phyloP scores from a whole-genome alignment of 2,888 invertebrate genomes.

The Copidosoma aretas region DNA sequence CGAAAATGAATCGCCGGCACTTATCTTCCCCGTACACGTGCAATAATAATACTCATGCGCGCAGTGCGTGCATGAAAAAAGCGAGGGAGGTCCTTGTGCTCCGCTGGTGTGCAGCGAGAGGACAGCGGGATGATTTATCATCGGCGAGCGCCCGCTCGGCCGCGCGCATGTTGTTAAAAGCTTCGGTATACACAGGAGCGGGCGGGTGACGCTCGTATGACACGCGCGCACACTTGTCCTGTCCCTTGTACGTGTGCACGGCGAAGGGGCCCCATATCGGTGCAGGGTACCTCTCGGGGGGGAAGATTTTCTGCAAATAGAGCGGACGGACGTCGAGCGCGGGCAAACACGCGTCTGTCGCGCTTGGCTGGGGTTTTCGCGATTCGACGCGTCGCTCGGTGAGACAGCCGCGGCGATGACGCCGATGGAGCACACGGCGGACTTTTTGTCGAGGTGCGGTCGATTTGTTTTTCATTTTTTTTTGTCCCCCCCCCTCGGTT shows the following conservation, averaged over 20 bases:
- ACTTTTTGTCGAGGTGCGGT: too few species aligned
- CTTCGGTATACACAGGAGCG: too few species aligned
- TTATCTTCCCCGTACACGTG: neutral
- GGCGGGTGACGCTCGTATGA: too few species aligned
- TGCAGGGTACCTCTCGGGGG: neutral
- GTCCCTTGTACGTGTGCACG: too few species aligned
- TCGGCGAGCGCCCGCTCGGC: neutral
- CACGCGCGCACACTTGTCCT: too few species aligned
- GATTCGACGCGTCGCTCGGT: too few species aligned
- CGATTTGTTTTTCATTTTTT: too few species aligned
- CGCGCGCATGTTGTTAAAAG: neutral
- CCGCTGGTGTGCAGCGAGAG: neutral
- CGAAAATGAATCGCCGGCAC: conserved; percentile 30
- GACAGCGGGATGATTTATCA: neutral
- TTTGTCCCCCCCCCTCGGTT: too few species aligned
- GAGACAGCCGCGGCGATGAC: too few species aligned
- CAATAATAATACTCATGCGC: too few species aligned
- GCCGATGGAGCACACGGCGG: too few species aligned
- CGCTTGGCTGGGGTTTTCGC: too few species aligned
- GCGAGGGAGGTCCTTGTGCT: neutral
- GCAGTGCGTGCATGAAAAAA: neutral
- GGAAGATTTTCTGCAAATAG: neutral
- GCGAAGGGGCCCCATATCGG: neutral
- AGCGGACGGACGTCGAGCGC: neutral
- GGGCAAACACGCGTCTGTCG: neutral